phyloP scores from a whole-genome alignment of 1,140 invertebrate species.

The Wiebesia pumilae region DNA sequence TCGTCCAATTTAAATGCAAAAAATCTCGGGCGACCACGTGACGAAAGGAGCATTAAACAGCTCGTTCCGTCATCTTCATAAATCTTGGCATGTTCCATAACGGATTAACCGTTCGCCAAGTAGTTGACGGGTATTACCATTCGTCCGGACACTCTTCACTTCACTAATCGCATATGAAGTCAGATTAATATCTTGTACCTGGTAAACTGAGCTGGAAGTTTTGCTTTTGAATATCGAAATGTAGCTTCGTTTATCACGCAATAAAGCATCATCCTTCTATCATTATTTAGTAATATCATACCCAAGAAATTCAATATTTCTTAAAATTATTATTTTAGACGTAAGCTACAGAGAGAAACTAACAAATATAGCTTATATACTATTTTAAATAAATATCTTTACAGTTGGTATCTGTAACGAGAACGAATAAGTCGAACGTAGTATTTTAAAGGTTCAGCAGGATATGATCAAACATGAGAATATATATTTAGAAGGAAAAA shows the following conservation, averaged over 20 bases:
- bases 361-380: not conserved
- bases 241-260: not conserved
- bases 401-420: no score
- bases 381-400: not conserved
- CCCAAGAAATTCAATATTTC: not conserved
- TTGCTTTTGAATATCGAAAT: constrained; percentile 13
- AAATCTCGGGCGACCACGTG: constrained; percentile 29
- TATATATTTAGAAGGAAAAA: not conserved
- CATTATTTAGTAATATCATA: not conserved
- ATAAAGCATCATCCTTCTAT: not conserved
- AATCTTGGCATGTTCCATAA: constrained; percentile 49
- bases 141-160: not conserved
- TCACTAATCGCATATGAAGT: constrained; percentile 33
- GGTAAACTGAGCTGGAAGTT: constrained; percentile 24
- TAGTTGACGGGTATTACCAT: constrained; percentile 43
- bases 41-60: constrained; percentile 45
- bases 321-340: not conserved
- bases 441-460: no score
- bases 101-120: constrained; percentile 45
- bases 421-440: no score
- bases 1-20: constrained; percentile 52
- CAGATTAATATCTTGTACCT: constrained; percentile 40
- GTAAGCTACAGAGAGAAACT: no score
- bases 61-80: constrained; percentile 51
- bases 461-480: not conserved